Evolutionary conservation across 2,888 invertebrate genomes (phyloP), one percentile per base, ranked within the genome.

Genomic region (Eupsilia transversa): DNA sequence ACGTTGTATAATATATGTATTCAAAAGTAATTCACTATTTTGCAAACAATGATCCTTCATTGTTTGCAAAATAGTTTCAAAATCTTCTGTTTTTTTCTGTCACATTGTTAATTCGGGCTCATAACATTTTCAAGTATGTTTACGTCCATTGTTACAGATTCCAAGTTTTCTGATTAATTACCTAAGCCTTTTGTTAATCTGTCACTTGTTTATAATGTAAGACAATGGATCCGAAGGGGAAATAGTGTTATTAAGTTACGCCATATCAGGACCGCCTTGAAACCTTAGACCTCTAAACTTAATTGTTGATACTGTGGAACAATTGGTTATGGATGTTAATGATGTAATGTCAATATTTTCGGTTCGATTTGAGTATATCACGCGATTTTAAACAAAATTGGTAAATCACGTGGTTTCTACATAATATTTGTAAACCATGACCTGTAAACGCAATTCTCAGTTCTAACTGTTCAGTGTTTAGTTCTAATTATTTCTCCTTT

Each of bases 201-300:
- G 60, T 60, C 68, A 77, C 63, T 23, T 56, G 67, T 67, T 43
- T 52, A 57, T 41, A 63, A 57, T 27, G 46, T 72, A 38, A 69
- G 46, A 80, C 80, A 77, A 77, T 69, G 54, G 46, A 23, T n/a
- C 35, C 14, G 27, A 61, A 56, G 30, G 52, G 38, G 61, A 59
- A 61, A 46, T 72, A 33, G 60, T 75, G 77, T 80, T 72, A n/a
- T 64, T 38, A 30, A 49, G 35, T 77, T 77, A 72, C 77, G 65
- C 74, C 76, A 85, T 77, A 63, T 64, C 69, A 52, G 41, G 65
- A 61, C 71, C 57, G 61, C 86, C 85, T 85, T 87, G 82, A 68
- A 80, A 75, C 81, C 66, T 63, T 30, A 54, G 77, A 73, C 81
- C 84, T 85, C 65, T 46, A 78, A 74, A 81, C 33, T 74, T 79